Percentiles rank a stretch among this genome's conserved stretches.
Conservation (phyloP, 2,888 invertebrate species). For the Brachypterus glaber region DNA sequence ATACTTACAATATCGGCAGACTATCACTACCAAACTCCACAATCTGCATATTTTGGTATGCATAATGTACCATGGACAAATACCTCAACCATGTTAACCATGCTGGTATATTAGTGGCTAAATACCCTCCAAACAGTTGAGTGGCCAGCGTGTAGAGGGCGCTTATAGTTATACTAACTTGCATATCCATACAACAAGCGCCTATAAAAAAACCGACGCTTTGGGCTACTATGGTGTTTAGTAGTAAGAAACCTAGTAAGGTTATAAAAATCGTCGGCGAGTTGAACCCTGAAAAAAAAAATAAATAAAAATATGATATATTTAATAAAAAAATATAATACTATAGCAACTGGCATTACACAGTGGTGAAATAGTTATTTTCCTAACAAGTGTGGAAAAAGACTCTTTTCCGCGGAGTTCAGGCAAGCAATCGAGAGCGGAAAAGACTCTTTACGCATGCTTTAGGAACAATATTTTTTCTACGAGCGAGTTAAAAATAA, state of each 20-base stretch:
- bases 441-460: too few relatives aligned
- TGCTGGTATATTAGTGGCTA: constrained; percentile 62
- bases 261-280: constrained; percentile 58
- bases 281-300: constrained; percentile 40
- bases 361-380: too few relatives aligned
- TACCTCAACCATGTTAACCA: constrained; percentile 68
- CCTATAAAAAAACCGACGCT: constrained; percentile 73
- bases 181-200: constrained; percentile 66
- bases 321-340: too few relatives aligned
- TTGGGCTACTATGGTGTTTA: constrained; percentile 66
- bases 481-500: too few relatives aligned
- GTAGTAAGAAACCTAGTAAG: constrained; percentile 56
- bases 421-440: too few relatives aligned
- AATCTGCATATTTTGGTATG: constrained; percentile 73
- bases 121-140: constrained; percentile 66
- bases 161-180: constrained; percentile 67
- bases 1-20: constrained; percentile 55
- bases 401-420: too few relatives aligned
- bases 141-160: constrained; percentile 68
- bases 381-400: too few relatives aligned
- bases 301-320: constrained; percentile 1
- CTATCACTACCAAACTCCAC: constrained; percentile 61
- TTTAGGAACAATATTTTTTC: too few relatives aligned
- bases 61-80: constrained; percentile 68
- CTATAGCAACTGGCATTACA: too few relatives aligned